Evolutionary conservation across 2,113 vertebrate species (phyloP).

Genomic region (Notechis scutatus): DNA sequence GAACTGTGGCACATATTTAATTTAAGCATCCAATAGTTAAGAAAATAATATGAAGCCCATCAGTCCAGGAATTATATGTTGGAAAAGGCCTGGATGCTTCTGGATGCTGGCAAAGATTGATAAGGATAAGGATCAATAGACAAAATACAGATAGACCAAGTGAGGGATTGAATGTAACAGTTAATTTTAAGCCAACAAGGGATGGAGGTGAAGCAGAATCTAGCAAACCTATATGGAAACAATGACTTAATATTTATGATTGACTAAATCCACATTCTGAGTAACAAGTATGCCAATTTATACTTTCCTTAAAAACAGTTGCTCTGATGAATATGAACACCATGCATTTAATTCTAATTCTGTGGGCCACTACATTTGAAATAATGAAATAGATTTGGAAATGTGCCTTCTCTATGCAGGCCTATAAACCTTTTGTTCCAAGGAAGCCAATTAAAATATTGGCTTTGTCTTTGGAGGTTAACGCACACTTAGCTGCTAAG

Average conservation of each 20-base stretch:
- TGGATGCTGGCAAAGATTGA: neutral
- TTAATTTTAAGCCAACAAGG: neutral
- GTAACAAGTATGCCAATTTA: neutral
- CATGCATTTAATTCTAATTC: conserved; percentile 11
- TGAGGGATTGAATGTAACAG: neutral
- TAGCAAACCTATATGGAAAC: neutral
- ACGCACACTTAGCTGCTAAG: conserved; percentile 36
- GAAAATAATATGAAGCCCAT: neutral
- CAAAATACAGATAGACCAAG: neutral
- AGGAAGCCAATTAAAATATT: conserved; percentile 59
- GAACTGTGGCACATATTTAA: too few species aligned
- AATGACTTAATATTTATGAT: neutral
- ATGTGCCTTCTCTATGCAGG: conserved; percentile 12
- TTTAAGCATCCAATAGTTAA: neutral
- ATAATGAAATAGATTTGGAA: conserved; percentile 47
- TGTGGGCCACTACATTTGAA: neutral
- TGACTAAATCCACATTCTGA: neutral
- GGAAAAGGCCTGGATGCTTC: neutral
- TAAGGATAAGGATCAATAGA: neutral
- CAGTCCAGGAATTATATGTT: neutral
- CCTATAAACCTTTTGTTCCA: conserved; percentile 40
- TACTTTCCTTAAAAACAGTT: neutral
- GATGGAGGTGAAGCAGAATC: neutral
- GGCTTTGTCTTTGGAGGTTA: conserved; percentile 51
- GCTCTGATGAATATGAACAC: conserved; percentile 5